These are phyloP conservation scores for Phortica okadai DNA, from an alignment of 2,888 invertebrate species.

Conservation along the genomic window DNA sequence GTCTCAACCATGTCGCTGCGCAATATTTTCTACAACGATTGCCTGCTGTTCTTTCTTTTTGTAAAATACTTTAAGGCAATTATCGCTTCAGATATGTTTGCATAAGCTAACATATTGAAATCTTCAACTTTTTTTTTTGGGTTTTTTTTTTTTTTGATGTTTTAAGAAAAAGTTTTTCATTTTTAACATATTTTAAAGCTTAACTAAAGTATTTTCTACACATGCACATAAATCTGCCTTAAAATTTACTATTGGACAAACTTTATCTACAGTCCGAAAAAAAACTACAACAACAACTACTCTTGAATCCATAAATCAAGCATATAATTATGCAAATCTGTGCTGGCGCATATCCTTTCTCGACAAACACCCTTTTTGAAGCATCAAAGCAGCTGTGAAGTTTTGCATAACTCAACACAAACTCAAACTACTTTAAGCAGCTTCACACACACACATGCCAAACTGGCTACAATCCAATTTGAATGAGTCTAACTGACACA, in stretches of 20 bases:
- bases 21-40: not conserved
- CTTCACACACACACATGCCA: slow-evolving; percentile 47
- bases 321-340: slow-evolving; percentile 67
- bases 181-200: slow-evolving; percentile 6
- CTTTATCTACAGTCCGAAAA: not conserved
- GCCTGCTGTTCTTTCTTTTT: not conserved
- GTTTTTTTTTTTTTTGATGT: slow-evolving; percentile 37
- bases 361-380: not conserved
- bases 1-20: not conserved
- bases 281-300: slow-evolving; percentile 32
- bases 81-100: not conserved
- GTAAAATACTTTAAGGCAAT: not conserved
- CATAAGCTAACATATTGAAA: not conserved
- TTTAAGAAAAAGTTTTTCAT: not conserved
- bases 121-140: slow-evolving; percentile 49
- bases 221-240: not conserved
- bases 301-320: slow-evolving; percentile 65
- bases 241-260: slow-evolving; percentile 9
- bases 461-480: slow-evolving; percentile 69
- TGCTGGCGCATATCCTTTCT: slow-evolving; percentile 21
- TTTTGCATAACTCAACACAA: not conserved
- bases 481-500: slow-evolving; percentile 56
- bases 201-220: slow-evolving; percentile 14
- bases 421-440: not conserved
- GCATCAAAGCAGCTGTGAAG: not conserved